phyloP scores from a whole-genome alignment of 2,113 vertebrate genomes.

The Mungos mungo region DNA sequence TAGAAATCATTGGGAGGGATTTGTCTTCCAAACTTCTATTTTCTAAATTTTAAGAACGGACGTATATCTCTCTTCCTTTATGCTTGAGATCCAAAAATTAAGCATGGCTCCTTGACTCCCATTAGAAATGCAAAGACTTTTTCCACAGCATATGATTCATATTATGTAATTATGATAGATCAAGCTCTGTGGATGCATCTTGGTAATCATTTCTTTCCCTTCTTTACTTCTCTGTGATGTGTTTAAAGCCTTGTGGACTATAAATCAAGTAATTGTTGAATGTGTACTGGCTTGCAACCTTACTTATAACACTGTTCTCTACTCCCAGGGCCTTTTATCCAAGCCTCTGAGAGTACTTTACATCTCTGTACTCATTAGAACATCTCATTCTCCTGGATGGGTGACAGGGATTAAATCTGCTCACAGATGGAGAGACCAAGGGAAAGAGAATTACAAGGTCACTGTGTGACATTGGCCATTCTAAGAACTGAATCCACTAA shows the following conservation, averaged over 20 bases:
- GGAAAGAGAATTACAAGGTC: not conserved
- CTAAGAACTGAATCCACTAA: not conserved
- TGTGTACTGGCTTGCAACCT: not conserved
- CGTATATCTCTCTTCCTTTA: not conserved
- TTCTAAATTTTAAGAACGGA: slow-evolving; percentile 3
- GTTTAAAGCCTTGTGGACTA: slow-evolving; percentile 33
- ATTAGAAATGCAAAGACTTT: not conserved
- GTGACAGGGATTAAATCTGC: slow-evolving; percentile 13
- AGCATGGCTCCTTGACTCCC: not conserved
- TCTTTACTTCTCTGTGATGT: slow-evolving; percentile 1
- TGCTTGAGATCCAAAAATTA: slow-evolving; percentile 8
- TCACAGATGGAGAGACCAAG: slow-evolving; percentile 22
- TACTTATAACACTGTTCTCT: not conserved
- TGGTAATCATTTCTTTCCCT: not conserved
- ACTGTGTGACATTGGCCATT: not conserved
- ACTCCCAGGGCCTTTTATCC: not conserved
- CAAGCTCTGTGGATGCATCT: not conserved
- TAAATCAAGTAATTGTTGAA: slow-evolving; percentile 43
- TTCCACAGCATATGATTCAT: not conserved
- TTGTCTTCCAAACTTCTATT: not conserved
- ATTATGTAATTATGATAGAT: not conserved
- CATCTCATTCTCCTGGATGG: slow-evolving; percentile 18
- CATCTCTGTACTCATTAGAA: slow-evolving; percentile 37
- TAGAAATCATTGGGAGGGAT: not conserved
- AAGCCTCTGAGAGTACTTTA: not conserved